Evolutionary conservation across 2,888 invertebrate genomes (phyloP), one percentile per base, ranked within the genome.

Genomic region (Entomobrya multifasciata): DNA sequence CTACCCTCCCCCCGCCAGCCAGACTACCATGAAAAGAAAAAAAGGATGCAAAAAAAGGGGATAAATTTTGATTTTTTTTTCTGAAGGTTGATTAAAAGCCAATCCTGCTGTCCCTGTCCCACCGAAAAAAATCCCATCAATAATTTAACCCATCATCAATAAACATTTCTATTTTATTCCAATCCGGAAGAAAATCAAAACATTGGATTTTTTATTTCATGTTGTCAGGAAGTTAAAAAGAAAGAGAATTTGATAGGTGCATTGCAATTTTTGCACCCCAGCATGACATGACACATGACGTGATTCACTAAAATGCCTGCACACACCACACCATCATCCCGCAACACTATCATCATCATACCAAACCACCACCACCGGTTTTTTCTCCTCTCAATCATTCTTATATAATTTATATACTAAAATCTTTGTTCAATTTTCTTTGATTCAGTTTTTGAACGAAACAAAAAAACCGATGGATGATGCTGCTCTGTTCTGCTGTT

Each of bases 101-200:
- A n/a, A n/a, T n/a, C n/a, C n/a, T n/a, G n/a, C n/a, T n/a, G n/a
- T n/a, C n/a, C n/a, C n/a, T n/a, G n/a, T n/a, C n/a, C n/a, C n/a
- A 41, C 41, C 41, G 20, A 41, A n/a, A 65, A 10, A 65, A 52
- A 6, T 30, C 36, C 11, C 55, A 74, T 30, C 36, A 27, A 74
- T 6, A 36, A 36, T 52, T n/a, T 20, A 74, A 52, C 70, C 44
- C 52, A 52, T 74, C 20, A 36, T 20, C 13, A 74, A 74, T 74
- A 74, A 74, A 74, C 55, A 74, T 74, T 55, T 17, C 52, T 36
- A 74, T 55, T 74, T 74, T 52, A 74, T 74, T 74, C 55, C 74
- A 74, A 74, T 52, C 74, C 74, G 74, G 74, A 52, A 74, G 74
- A 74, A 27, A 20, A 55, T 17, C 27, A 74, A 74, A 55, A 25